Percentiles rank a stretch among this genome's conserved stretches.
Conservation (phyloP, 2,113 vertebrate species). For the Tringa solitaria region DNA sequence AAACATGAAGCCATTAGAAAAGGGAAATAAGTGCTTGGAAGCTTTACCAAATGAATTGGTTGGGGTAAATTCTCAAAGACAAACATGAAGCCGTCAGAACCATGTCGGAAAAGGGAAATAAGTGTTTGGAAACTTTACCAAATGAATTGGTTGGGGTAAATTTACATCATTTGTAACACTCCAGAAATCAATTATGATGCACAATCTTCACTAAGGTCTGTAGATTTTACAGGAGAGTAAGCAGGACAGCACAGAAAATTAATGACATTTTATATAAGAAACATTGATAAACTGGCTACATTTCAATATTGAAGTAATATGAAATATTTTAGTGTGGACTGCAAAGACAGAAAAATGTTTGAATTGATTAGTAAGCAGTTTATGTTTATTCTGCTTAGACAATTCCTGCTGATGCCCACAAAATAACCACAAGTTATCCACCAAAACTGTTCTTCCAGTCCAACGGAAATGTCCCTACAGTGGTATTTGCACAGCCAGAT, state of each 20-base stretch:
- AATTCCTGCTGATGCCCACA: neutral
- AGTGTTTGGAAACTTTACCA: neutral
- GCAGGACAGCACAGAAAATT: neutral
- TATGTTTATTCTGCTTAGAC: neutral
- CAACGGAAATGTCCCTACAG: accelerated
- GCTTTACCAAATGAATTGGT: neutral
- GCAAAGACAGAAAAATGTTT: neutral
- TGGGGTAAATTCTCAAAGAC: neutral
- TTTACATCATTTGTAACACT: neutral
- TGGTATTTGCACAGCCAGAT: accelerated
- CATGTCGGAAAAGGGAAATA: neutral
- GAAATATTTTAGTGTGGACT: neutral
- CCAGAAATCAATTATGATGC: neutral
- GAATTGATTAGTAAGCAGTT: neutral
- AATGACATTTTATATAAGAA: neutral
- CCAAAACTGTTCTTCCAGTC: neutral
- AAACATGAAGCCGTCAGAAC: neutral
- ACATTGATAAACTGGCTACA: neutral
- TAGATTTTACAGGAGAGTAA: neutral
- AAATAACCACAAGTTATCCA: neutral
- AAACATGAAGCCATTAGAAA: neutral
- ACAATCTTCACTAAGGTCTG: neutral
- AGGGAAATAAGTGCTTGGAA: neutral
- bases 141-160: neutral
- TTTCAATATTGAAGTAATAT: neutral